A percentile compares a stretch with the other conserved stretches of the same genome.
Conservation (phyloP, 2,797 vertebrate species). For the Xyrichtys novacula region DNA sequence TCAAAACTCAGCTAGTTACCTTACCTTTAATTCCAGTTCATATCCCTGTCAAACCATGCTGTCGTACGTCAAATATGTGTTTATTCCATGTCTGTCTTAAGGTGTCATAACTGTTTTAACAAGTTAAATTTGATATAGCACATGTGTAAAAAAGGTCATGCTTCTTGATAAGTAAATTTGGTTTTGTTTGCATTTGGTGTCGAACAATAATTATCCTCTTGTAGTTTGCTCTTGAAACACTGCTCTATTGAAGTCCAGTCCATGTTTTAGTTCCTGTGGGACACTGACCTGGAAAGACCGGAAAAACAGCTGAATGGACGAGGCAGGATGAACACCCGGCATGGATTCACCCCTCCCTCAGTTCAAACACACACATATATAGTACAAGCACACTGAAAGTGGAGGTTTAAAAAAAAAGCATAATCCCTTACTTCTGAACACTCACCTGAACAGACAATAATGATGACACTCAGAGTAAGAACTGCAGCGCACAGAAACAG, state of each 20-base stretch:
- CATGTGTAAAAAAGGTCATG: not conserved
- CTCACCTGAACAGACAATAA: constrained; percentile 23
- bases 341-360: constrained; percentile 30
- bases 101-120: not conserved
- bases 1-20: not conserved
- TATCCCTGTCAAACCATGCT: not conserved
- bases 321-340: constrained; percentile 27
- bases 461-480: not conserved
- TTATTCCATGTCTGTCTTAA: not conserved
- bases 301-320: constrained; percentile 46
- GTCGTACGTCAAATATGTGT: too few species aligned
- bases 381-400: constrained; percentile 14
- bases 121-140: not conserved
- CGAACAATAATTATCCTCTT: not conserved
- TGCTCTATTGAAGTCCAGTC: constrained; percentile 16
- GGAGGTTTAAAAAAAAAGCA: constrained; percentile 32
- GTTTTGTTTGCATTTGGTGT: not conserved
- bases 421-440: not conserved
- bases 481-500: constrained; percentile 10
- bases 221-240: not conserved
- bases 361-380: constrained; percentile 24
- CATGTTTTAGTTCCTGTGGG: constrained; percentile 27
- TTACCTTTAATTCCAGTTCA: not conserved
- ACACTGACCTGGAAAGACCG: constrained; percentile 58
- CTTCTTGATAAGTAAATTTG: not conserved